Conservation (phyloP, 2,113 vertebrate species). For the Tachysurus vachellii region DNA sequence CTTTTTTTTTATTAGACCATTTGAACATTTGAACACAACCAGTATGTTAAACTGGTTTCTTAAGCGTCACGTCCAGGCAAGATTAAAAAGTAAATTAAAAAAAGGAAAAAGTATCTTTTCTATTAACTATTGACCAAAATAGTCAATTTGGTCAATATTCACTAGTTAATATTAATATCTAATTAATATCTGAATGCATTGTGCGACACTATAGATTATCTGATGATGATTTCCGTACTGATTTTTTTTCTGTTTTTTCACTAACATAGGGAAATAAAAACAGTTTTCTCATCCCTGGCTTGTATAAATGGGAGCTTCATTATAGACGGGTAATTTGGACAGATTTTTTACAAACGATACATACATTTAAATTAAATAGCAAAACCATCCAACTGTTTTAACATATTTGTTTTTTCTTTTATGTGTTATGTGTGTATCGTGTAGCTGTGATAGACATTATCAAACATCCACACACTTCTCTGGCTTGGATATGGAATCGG, state of each 20-base stretch:
- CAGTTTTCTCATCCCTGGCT: constrained; percentile 55
- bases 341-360: neutral
- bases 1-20: neutral
- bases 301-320: constrained; percentile 61
- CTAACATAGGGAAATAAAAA: constrained; percentile 50
- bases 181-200: neutral
- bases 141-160: no score
- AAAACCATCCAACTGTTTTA: neutral
- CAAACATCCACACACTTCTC: constrained; percentile 37
- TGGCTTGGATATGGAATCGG: constrained; percentile 56
- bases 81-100: neutral
- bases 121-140: no score
- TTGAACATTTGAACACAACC: neutral
- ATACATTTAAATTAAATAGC: neutral
- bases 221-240: neutral
- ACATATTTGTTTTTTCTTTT: neutral
- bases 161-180: no score
- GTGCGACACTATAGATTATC: neutral
- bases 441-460: constrained; percentile 51
- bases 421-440: neutral
- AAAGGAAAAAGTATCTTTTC: no score
- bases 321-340: constrained; percentile 48
- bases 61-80: neutral
- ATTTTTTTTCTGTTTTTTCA: constrained; percentile 16
- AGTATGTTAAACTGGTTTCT: neutral